phyloP scores from a whole-genome alignment of 2,888 invertebrate species.

The Agonopterix subpropinquella region DNA sequence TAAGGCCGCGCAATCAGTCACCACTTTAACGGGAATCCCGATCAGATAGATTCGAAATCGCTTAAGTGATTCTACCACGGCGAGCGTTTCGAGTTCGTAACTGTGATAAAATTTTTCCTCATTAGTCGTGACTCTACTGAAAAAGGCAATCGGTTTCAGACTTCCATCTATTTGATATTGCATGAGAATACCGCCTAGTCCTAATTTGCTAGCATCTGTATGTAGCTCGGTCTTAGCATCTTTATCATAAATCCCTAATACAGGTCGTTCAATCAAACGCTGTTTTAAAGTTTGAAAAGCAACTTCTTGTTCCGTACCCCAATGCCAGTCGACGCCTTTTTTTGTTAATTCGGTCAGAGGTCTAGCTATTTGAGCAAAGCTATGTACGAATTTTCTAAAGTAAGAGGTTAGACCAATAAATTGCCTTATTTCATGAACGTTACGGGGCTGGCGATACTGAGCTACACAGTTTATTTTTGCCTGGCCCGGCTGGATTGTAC shows the following conservation, averaged over 20 bases:
- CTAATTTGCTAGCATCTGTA: slow-evolving; percentile 1
- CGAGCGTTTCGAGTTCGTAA: slow-evolving; percentile 2
- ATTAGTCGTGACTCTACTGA: not conserved
- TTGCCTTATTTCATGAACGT: not conserved
- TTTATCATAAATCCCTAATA: not conserved
- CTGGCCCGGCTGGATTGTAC: not conserved
- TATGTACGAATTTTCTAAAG: slow-evolving; percentile 3
- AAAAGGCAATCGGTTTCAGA: not conserved
- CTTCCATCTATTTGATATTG: not conserved
- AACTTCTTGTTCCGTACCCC: not conserved
- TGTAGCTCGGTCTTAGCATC: not conserved
- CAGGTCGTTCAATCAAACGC: not conserved
- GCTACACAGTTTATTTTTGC: not conserved
- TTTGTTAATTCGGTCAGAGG: not conserved
- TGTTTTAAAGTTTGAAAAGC: slow-evolving; percentile 1
- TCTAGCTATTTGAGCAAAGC: not conserved
- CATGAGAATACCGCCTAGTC: slow-evolving; percentile 1
- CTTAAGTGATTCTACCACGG: not conserved
- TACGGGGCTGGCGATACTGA: not conserved
- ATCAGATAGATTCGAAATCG: not conserved
- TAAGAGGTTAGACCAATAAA: not conserved
- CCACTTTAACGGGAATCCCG: not conserved
- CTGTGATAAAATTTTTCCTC: slow-evolving; percentile 1
- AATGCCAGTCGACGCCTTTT: not conserved
- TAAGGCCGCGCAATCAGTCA: slow-evolving; percentile 3